Conservation (phyloP, 2,888 invertebrate species). For the Eupithecia pulchellata region DNA sequence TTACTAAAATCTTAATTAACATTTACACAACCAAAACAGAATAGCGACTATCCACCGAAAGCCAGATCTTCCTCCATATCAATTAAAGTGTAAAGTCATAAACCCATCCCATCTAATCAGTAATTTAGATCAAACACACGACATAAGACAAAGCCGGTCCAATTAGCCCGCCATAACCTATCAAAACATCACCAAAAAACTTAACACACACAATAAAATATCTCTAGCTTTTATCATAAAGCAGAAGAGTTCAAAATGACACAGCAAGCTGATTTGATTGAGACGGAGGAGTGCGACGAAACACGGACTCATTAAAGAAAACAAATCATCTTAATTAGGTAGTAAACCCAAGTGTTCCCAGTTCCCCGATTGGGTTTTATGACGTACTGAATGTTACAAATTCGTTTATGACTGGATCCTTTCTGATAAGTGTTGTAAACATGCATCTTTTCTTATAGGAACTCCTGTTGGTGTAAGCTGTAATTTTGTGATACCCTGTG, state of each 20-base stretch:
- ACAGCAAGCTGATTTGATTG: slow-evolving; percentile 18
- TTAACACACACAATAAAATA: slow-evolving; percentile 15
- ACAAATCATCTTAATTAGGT: slow-evolving; percentile 83
- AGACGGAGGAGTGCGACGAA: slow-evolving; percentile 49
- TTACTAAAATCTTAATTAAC: slow-evolving; percentile 9
- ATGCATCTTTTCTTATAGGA: slow-evolving; percentile 12
- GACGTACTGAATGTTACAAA: slow-evolving; percentile 78
- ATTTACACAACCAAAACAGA: slow-evolving; percentile 4
- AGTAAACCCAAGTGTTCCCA: slow-evolving; percentile 72
- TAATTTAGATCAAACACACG: slow-evolving; percentile 36
- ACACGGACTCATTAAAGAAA: slow-evolving; percentile 76
- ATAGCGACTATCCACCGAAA: neutral
- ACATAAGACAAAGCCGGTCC: slow-evolving; percentile 65
- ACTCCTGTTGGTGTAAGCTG: neutral
- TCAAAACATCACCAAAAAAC: slow-evolving; percentile 57
- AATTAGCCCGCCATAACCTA: slow-evolving; percentile 72
- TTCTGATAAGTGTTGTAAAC: slow-evolving; percentile 39
- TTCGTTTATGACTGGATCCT: slow-evolving; percentile 67
- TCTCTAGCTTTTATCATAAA: slow-evolving; percentile 21
- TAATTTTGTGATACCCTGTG: neutral
- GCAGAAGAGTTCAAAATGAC: slow-evolving; percentile 46
- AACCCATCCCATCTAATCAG: slow-evolving; percentile 30
- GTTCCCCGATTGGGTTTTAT: slow-evolving; percentile 75
- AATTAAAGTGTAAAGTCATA: slow-evolving; percentile 34
- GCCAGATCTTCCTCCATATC: slow-evolving; percentile 13